Evolutionary conservation across 2,797 vertebrate species (phyloP).

Genomic region (Monodelphis domestica): DNA sequence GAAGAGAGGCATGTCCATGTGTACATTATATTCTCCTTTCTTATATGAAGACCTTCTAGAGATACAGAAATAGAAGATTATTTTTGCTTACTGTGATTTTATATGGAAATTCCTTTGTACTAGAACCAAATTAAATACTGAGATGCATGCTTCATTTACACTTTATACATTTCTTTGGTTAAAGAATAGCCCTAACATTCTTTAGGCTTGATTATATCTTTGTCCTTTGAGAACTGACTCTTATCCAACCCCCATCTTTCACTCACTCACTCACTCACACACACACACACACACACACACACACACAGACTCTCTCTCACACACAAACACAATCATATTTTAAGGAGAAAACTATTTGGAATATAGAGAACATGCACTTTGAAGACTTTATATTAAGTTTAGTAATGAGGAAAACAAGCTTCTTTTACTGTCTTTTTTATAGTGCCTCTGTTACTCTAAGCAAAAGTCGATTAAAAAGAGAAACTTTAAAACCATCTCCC

Average conservation of each 20-base stretch:
- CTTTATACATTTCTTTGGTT: neutral
- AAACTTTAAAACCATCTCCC: constrained; percentile 57
- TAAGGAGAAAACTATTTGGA: constrained; percentile 22
- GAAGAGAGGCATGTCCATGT: constrained; percentile 3
- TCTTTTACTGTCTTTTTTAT: constrained; percentile 71
- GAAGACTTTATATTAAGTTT: constrained; percentile 70
- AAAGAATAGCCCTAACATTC: constrained; percentile 38
- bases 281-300: neutral
- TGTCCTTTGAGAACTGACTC: neutral
- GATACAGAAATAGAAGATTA: constrained; percentile 52
- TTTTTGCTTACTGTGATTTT: constrained; percentile 41
- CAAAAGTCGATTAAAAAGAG: constrained; percentile 67
- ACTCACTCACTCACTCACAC: too few relatives aligned
- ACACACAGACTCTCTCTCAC: too few relatives aligned
- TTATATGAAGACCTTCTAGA: constrained; percentile 47
- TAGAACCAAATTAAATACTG: constrained; percentile 51
- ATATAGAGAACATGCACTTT: constrained; percentile 41
- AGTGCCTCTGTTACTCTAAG: constrained; percentile 59
- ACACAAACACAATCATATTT: constrained; percentile 48
- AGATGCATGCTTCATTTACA: constrained; percentile 31
- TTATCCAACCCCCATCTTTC: neutral
- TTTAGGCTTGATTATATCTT: constrained; percentile 24
- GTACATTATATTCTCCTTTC: constrained; percentile 50
- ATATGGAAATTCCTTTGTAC: constrained; percentile 49
- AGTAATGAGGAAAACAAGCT: constrained; percentile 66